phyloP scores from a whole-genome alignment of 2,888 invertebrate species.

The Drosophila monieri region DNA sequence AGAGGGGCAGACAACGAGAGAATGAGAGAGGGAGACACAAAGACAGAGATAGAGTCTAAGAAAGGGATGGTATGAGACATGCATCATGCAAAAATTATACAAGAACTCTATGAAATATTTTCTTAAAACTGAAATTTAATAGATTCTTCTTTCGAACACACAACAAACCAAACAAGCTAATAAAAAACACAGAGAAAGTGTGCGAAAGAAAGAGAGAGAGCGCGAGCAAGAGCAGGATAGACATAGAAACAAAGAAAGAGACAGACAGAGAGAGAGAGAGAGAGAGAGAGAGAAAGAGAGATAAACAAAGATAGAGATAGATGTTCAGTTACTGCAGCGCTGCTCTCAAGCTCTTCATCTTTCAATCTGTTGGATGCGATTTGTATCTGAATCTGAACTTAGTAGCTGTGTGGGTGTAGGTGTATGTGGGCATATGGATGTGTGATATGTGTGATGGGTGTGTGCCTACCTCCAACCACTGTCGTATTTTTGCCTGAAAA shows the following conservation, averaged over 20 bases:
- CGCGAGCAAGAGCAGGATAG: slow-evolving; percentile 40
- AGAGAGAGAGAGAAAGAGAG: slow-evolving; percentile 9
- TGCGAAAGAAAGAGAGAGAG: slow-evolving; percentile 22
- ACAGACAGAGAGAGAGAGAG: slow-evolving; percentile 21
- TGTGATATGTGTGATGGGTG: slow-evolving; percentile 5
- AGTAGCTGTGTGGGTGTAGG: slow-evolving; percentile 4
- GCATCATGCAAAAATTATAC: slow-evolving; percentile 39
- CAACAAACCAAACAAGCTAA: slow-evolving; percentile 39
- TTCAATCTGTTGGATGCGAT: slow-evolving; percentile 25
- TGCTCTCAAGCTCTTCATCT: slow-evolving; percentile 46
- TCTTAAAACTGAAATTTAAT: neutral
- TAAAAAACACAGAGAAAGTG: slow-evolving; percentile 17
- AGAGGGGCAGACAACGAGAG: slow-evolving; percentile 8
- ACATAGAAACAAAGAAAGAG: slow-evolving; percentile 41
- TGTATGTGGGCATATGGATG: slow-evolving; percentile 6
- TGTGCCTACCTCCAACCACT: slow-evolving; percentile 89
- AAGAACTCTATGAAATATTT: neutral
- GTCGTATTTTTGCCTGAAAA: slow-evolving; percentile 90
- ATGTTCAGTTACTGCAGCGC: slow-evolving; percentile 44
- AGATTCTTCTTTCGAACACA: slow-evolving; percentile 12
- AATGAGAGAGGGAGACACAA: slow-evolving; percentile 10
- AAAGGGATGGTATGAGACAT: slow-evolving; percentile 23
- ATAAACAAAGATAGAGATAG: slow-evolving; percentile 33
- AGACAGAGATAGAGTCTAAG: slow-evolving; percentile 18
- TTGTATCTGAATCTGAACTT: slow-evolving; percentile 18